Base-by-base conservation (phyloP, 2,888 invertebrate species). In the Drosophila macrospina region DNA sequence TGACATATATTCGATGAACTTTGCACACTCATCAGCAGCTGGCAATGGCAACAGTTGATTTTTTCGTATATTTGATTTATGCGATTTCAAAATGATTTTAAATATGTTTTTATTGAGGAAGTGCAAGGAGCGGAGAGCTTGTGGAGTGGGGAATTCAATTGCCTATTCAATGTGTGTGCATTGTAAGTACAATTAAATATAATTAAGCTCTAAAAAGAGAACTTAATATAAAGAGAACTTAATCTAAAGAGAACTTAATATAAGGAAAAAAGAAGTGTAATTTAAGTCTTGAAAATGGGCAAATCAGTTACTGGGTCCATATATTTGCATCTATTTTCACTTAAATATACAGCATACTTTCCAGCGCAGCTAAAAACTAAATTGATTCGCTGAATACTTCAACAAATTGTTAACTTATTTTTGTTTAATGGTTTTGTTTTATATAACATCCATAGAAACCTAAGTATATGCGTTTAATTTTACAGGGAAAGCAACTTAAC, bases 1-100 rank as follows among this genome's bases (percentile, higher is more conserved):
- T 84, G 67, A 74, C 64, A 60, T 60, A 65, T 74, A 80, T 84
- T 86, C 87, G 70, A 78, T 84, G 69, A 55, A 54, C 7, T 39
- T 54, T 54, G 34, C 54, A 7, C 8, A 47, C 45, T 20, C 44
- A 16, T 39, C 10, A 39, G 15, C 51, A 32, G 36, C 34, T 55
- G 44, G 3, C 8, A 24, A 32, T 47, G 24, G 10, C n/a, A 37
- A 37, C 0, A 11, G 16, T 24, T 41, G 13, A 41, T 26, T 26
- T 36, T 24, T 24, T 1, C 20, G 15, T 26, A 44, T 15, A 11
- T 26, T 34, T 32, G 8, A 56, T 36, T 36, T 15, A 36, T 39
- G 28, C 4, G 6, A n/a, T 20, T 32, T 30, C 5, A 15, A 10
- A 51, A 13, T 24, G 24, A 20, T 15, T 7, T 20, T 41, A 11